Conservation (phyloP, 2,797 vertebrate genomes). For the Novumbra hubbsi region DNA sequence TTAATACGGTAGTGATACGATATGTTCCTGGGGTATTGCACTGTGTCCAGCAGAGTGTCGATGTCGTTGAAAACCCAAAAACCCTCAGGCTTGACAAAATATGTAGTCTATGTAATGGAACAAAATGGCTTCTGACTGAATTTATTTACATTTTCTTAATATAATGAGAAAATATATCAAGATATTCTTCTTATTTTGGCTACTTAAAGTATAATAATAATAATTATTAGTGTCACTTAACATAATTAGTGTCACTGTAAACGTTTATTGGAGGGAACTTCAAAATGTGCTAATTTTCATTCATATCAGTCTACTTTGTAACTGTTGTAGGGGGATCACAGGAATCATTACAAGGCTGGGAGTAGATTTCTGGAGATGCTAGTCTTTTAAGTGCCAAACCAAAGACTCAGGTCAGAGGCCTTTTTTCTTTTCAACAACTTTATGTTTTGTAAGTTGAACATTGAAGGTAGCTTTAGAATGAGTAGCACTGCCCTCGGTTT, state of each 20-base stretch:
- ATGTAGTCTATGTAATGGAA: not conserved
- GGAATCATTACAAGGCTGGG: not conserved
- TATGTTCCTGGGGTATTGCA: not conserved
- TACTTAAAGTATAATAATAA: not conserved
- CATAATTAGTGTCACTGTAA: not conserved
- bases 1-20: too few relatives aligned
- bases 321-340: not conserved
- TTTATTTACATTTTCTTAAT: not conserved
- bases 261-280: not conserved
- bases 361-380: not conserved
- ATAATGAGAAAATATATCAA: not conserved
- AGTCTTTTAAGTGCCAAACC: conserved; percentile 38
- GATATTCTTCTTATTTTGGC: not conserved
- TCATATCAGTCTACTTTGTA: not conserved
- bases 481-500: not conserved
- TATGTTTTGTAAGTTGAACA: not conserved
- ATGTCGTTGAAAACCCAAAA: not conserved
- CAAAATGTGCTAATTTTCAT: not conserved
- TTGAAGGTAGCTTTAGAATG: not conserved
- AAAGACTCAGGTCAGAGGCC: conserved; percentile 24
- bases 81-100: not conserved
- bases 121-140: not conserved
- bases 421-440: not conserved
- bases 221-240: not conserved
- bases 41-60: not conserved